Base-by-base conservation (phyloP, 1,140 invertebrate species). In the Protaetia brevitarsis region DNA sequence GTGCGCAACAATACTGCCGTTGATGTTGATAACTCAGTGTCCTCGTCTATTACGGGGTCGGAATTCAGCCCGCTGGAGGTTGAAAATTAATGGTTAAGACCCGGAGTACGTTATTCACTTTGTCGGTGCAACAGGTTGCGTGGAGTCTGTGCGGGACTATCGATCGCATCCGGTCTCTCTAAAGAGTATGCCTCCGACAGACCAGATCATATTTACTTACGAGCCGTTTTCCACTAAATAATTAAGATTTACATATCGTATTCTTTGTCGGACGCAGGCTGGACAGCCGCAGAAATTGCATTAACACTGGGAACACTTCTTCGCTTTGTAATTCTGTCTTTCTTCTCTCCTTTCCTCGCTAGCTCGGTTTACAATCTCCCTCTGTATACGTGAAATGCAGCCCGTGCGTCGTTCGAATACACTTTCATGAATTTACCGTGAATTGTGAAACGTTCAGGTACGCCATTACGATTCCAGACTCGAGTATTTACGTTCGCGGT, bases 51-150 rank as follows among this genome's bases (percentile, higher is more conserved):
- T 51, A 51, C 41, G 41, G 41, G 19, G 41, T 51, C 10, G 41
- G 41, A 19, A 51, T 51, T 51, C 19, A 51, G 19, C 41, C 21
- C 41, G 41, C 19, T 7, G 19, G 26, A 19, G 19, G 41, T 51
- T 51, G 41, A 51, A 51, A 51, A 51, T 51, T 51, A 51, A 51
- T 51, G 41, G 5, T 51, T 26, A 51, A 23, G 41, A 23, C 41
- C 41, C 6, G 2, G 19, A 51, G 3, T 10, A 19, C 11, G 16
- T 10, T 23, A 21, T 23, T 19, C 41, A 23, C 19, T 16, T 23
- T 51, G 3, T 51, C 26, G 19, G 2, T 7, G 41, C 41, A 51
- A 51, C 41, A 51, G 41, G 41, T 51, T 51, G 41, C 19, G 19
- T n/a, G 16, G 41, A 51, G 16, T 51, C 41, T 51, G 41, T 3